Evolutionary conservation across 2,113 vertebrate genomes (phyloP).

Genomic region (Lagopus leucura): DNA sequence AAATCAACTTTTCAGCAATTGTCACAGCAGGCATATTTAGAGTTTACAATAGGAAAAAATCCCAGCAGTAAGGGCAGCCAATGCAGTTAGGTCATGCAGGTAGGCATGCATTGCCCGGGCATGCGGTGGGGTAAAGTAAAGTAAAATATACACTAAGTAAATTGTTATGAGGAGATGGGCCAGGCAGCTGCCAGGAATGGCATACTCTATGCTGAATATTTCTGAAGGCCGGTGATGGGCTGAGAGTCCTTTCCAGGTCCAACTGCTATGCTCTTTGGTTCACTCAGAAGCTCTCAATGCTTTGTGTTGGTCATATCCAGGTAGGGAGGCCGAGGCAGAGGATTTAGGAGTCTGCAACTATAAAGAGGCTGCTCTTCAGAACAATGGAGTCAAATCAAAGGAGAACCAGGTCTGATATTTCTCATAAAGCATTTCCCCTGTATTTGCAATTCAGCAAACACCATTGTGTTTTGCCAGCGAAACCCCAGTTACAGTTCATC

Average conservation of each 20-base stretch:
- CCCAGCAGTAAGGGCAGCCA: not conserved
- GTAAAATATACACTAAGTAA: not conserved
- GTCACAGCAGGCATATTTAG: not conserved
- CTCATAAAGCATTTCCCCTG: not conserved
- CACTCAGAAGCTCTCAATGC: not conserved
- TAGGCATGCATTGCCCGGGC: not conserved
- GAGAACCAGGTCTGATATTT: not conserved
- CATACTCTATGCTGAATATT: not conserved
- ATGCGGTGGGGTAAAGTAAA: not conserved
- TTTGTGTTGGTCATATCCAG: rapidly evolving
- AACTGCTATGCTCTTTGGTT: not conserved
- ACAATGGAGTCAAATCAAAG: not conserved
- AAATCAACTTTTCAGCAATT: not conserved
- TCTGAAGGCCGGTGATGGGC: not conserved
- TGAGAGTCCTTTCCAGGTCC: not conserved
- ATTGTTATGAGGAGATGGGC: not conserved
- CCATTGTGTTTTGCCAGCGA: rapidly evolving
- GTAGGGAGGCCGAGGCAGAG: not conserved
- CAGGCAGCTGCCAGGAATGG: not conserved
- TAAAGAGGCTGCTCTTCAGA: not conserved
- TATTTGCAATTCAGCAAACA: not conserved
- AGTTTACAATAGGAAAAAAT: not conserved
- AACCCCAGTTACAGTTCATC: not conserved
- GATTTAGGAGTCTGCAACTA: not conserved
- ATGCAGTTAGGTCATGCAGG: not conserved